phyloP scores from a whole-genome alignment of 2,797 vertebrate genomes.

The Pangasius larnaudii region DNA sequence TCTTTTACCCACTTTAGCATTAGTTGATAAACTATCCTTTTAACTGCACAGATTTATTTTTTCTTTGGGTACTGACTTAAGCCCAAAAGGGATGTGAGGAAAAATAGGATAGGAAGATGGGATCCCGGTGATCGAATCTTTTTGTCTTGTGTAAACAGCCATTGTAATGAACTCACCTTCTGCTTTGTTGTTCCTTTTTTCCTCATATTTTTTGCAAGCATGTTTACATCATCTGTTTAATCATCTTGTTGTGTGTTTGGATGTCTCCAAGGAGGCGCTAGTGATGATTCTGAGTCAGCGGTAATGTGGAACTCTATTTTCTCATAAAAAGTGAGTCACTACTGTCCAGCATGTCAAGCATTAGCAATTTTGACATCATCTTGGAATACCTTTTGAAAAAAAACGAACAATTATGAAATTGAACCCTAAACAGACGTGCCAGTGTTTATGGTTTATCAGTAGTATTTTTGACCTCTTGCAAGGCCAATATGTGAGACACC shows the following conservation, averaged over 20 bases:
- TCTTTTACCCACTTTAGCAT: neutral
- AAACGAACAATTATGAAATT: neutral
- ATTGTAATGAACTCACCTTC: conserved; percentile 18
- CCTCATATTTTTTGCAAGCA: conserved; percentile 4
- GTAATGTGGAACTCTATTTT: neutral
- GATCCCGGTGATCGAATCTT: conserved; percentile 1
- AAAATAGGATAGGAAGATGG: neutral
- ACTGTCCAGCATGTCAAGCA: neutral
- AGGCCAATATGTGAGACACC: neutral
- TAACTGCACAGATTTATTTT: neutral
- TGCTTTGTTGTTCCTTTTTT: neutral
- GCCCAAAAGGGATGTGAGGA: neutral
- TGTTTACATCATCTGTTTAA: conserved; percentile 16
- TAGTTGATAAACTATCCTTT: neutral
- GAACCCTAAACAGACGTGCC: neutral
- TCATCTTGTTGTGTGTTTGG: conserved; percentile 45
- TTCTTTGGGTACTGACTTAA: neutral
- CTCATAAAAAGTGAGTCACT: neutral
- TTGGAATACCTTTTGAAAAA: neutral
- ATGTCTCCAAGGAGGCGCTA: conserved; percentile 61
- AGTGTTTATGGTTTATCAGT: neutral
- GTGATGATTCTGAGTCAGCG: conserved; percentile 50
- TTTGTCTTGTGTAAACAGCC: conserved; percentile 12
- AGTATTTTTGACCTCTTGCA: neutral
- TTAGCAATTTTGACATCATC: neutral